Conservation (phyloP, 2,888 invertebrate genomes). For the Buathra laborator region DNA sequence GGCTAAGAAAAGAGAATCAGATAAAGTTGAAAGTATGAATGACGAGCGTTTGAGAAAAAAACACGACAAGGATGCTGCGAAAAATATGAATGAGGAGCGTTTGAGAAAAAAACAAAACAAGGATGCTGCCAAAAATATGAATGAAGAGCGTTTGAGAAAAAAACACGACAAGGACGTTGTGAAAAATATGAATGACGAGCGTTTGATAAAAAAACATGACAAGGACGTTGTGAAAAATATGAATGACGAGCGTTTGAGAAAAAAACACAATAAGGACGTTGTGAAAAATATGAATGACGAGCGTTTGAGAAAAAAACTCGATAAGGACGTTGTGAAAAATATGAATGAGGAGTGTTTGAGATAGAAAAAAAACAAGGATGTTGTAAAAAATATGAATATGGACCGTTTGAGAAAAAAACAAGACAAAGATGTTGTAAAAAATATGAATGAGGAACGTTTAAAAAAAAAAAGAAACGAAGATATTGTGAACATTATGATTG, state of each 20-base stretch:
- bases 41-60: neutral
- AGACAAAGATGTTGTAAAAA: neutral
- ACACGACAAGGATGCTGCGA: neutral
- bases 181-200: neutral
- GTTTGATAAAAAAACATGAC: too few species aligned
- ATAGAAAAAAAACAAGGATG: neutral
- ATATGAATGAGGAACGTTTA: neutral
- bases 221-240: too few species aligned
- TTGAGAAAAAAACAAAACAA: too few species aligned
- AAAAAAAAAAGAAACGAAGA: neutral
- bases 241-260: neutral
- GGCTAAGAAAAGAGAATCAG: neutral
- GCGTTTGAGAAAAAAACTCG: neutral
- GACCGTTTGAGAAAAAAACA: neutral
- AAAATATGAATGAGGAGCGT: neutral
- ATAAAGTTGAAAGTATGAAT: neutral
- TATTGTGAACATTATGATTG: neutral
- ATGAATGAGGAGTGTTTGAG: neutral
- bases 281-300: neutral
- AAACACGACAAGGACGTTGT: neutral
- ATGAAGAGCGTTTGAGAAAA: neutral
- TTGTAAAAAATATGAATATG: neutral
- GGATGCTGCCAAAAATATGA: too few species aligned
- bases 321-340: neutral
- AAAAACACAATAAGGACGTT: neutral